These are phyloP conservation scores for Schizotus pectinicornis DNA, from an alignment of 2,888 invertebrate genomes.

Conservation along the genomic window DNA sequence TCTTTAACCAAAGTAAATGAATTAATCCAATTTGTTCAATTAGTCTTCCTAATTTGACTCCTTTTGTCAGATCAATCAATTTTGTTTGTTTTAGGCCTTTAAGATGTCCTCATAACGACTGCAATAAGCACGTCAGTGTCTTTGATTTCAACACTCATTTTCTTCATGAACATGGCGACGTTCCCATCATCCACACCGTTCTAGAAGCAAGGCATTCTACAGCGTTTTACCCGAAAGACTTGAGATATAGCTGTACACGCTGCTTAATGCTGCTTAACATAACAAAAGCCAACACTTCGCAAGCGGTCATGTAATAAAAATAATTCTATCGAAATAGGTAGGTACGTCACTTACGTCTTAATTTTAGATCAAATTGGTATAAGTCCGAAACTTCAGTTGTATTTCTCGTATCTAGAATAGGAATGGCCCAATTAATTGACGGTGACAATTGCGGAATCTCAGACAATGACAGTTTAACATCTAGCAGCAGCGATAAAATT, in stretches of 20 bases:
- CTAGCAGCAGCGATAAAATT: constrained; percentile 42
- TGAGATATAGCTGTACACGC: constrained; percentile 42
- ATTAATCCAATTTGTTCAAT: too few relatives aligned
- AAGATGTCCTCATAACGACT: constrained; percentile 61
- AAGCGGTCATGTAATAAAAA: too few relatives aligned
- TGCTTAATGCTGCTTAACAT: constrained; percentile 36
- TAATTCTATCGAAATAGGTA: too few relatives aligned
- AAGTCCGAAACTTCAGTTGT: constrained; percentile 35
- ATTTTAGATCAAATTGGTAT: constrained; percentile 24
- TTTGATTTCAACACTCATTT: constrained; percentile 58
- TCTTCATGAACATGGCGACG: constrained; percentile 61
- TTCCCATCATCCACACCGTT: constrained; percentile 44
- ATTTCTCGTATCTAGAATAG: constrained; percentile 46
- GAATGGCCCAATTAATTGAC: constrained; percentile 28
- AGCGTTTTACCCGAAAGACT: constrained; percentile 46
- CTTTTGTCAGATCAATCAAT: too few relatives aligned
- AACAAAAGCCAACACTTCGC: neutral
- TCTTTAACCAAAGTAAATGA: too few relatives aligned
- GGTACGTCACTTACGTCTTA: too few relatives aligned
- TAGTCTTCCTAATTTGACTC: too few relatives aligned
- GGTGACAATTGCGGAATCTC: constrained; percentile 8
- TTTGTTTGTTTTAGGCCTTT: constrained; percentile 55
- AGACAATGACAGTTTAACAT: neutral
- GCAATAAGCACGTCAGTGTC: constrained; percentile 58
- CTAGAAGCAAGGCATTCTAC: constrained; percentile 47